phyloP scores from a whole-genome alignment of 2,113 vertebrate genomes.

The Anolis sagrei region DNA sequence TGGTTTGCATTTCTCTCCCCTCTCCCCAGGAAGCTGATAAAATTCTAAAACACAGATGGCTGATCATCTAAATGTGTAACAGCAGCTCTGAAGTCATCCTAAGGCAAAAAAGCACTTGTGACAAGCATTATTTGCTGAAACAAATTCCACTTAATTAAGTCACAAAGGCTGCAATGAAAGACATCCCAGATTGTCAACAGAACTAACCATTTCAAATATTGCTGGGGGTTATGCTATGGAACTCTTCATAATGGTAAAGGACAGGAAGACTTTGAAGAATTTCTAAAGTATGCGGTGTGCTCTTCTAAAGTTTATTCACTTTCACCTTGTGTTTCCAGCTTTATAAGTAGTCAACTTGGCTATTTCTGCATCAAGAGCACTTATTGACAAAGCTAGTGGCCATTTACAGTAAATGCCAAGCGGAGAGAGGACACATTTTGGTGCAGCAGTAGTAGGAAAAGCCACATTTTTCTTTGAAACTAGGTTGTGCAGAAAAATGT shows the following conservation, averaged over 20 bases:
- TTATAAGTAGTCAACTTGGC: background rate
- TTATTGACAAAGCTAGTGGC: background rate
- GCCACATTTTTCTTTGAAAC: too few species aligned
- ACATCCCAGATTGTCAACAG: constrained; percentile 50
- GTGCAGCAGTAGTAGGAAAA: too few species aligned
- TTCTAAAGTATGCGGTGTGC: background rate
- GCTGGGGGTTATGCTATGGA: constrained; percentile 43
- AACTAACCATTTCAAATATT: constrained; percentile 41
- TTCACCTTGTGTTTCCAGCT: constrained; percentile 2
- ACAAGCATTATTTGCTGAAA: constrained; percentile 63
- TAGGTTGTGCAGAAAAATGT: too few species aligned
- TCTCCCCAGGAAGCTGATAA: constrained; percentile 19
- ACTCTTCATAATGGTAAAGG: constrained; percentile 24
- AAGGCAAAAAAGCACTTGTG: constrained; percentile 55
- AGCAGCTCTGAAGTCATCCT: constrained; percentile 55
- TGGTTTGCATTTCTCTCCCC: background rate
- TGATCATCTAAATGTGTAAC: constrained; percentile 60
- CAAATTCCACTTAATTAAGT: constrained; percentile 69
- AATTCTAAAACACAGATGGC: constrained; percentile 58
- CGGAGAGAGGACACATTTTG: too few species aligned
- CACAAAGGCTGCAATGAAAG: constrained; percentile 47
- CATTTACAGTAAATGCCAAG: background rate
- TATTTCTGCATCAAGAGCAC: background rate
- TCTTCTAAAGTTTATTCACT: constrained; percentile 3
- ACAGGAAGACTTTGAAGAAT: background rate